A percentile compares a stretch with the other conserved stretches of the same genome.
Conservation (phyloP, 2,797 vertebrate species). For the Yasuhikotakia modesta region DNA sequence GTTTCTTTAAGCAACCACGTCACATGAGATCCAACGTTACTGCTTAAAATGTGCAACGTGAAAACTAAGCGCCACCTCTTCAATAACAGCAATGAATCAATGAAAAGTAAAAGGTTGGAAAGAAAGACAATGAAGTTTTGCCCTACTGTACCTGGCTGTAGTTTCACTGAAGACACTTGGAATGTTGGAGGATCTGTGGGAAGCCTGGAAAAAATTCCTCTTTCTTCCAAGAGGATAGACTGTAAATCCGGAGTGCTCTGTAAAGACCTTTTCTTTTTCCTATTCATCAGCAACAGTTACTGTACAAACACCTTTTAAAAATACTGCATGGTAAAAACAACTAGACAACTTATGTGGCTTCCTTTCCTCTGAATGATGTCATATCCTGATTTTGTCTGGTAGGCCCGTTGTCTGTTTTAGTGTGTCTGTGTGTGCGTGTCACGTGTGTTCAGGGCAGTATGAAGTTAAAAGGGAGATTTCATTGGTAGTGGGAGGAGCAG, state of each 20-base stretch:
- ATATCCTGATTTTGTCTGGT: slow-evolving; percentile 87
- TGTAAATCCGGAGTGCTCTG: slow-evolving; percentile 59
- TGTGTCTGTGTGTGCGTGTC: slow-evolving; percentile 51
- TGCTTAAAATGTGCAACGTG: background rate
- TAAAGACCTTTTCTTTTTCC: slow-evolving; percentile 51
- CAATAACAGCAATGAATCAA: background rate
- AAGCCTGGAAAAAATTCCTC: slow-evolving; percentile 64
- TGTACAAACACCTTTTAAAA: slow-evolving; percentile 62
- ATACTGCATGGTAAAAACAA: slow-evolving; percentile 53
- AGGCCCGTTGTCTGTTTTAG: slow-evolving; percentile 53
- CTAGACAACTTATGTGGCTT: slow-evolving; percentile 73
- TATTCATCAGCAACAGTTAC: slow-evolving; percentile 55
- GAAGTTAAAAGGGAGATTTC: slow-evolving; percentile 59
- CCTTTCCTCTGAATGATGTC: slow-evolving; percentile 86
- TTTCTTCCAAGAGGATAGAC: slow-evolving; percentile 59
- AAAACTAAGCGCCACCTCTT: background rate
- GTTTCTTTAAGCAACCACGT: slow-evolving; percentile 6
- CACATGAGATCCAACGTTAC: slow-evolving; percentile 18
- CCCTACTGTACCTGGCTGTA: slow-evolving; percentile 72
- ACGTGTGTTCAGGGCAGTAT: slow-evolving; percentile 58
- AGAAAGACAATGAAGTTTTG: slow-evolving; percentile 50
- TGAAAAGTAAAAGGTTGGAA: slow-evolving; percentile 29
- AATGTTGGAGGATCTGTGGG: slow-evolving; percentile 66
- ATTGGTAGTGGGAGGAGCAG: slow-evolving; percentile 62
- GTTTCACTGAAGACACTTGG: slow-evolving; percentile 65